Conservation (phyloP, 1,140 invertebrate species). For the Drosophila punjabiensis region DNA sequence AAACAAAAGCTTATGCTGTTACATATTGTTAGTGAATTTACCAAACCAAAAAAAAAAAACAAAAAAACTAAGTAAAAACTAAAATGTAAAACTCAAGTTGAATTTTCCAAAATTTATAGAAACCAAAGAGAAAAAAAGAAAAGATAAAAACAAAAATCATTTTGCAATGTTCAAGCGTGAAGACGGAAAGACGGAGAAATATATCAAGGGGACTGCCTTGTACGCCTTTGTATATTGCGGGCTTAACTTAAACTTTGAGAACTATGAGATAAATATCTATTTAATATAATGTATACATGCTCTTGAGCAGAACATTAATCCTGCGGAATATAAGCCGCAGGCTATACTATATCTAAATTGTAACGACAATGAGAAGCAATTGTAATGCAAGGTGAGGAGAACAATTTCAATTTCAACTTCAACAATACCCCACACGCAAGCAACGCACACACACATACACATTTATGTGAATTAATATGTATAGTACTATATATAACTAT, state of each 20-base stretch:
- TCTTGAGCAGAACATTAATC: constrained; percentile 49
- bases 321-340: constrained; percentile 57
- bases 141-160: constrained; percentile 40
- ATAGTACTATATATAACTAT: constrained; percentile 48
- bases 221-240: constrained; percentile 60
- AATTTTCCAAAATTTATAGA: constrained; percentile 56
- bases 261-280: constrained; percentile 61
- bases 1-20: constrained; percentile 68
- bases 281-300: constrained; percentile 50
- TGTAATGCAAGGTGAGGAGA: constrained; percentile 67
- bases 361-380: constrained; percentile 79
- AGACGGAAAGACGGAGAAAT: constrained; percentile 3
- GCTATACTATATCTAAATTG: constrained; percentile 71
- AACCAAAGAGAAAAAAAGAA: constrained; percentile 25
- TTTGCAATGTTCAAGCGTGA: constrained; percentile 44
- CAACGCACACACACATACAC: constrained; percentile 50
- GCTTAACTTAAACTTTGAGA: constrained; percentile 63
- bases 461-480: constrained; percentile 40
- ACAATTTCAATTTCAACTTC: constrained; percentile 75
- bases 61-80: constrained; percentile 29
- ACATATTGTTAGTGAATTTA: constrained; percentile 78
- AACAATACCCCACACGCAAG: constrained; percentile 59
- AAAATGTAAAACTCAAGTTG: constrained; percentile 50
- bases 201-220: constrained; percentile 36
- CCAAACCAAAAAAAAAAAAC: constrained; percentile 41